A percentile compares a stretch with the other conserved stretches of the same genome.
Conservation (phyloP, 2,888 invertebrate species). For the Gryllus longicercus region DNA sequence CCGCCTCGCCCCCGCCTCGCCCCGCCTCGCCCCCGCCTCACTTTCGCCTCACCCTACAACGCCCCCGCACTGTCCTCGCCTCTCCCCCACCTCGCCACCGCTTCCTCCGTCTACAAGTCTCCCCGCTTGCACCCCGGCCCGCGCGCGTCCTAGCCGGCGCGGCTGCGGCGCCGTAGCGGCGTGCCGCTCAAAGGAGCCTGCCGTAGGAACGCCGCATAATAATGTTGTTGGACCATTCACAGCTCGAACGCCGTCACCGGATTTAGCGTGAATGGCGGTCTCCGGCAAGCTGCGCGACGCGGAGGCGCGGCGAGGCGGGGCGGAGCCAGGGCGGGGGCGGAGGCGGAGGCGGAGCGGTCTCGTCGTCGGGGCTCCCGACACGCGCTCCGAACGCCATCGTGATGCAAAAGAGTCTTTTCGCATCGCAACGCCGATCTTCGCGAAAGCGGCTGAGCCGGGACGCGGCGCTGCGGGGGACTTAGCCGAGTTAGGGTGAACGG, state of each 20-base stretch:
- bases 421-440: too few relatives aligned
- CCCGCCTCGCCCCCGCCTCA: neutral
- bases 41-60: neutral
- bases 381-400: too few relatives aligned
- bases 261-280: constrained; percentile 7
- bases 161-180: neutral
- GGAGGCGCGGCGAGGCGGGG: neutral
- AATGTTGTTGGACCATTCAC: constrained; percentile 17
- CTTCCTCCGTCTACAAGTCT: neutral
- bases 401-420: too few relatives aligned
- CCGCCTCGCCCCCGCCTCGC: neutral
- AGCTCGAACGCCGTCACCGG: neutral
- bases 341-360: neutral
- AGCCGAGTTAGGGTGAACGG: too few relatives aligned
- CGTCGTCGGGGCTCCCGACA: too few relatives aligned
- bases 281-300: neutral
- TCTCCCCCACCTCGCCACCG: neutral
- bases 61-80: neutral
- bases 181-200: neutral
- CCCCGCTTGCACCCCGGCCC: neutral
- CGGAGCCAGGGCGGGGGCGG: neutral
- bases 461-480: too few relatives aligned
- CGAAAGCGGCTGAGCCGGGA: too few relatives aligned
- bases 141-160: neutral
- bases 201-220: neutral